Conservation (phyloP, 2,797 vertebrate species). For the Melanotaenia maccullochi region DNA sequence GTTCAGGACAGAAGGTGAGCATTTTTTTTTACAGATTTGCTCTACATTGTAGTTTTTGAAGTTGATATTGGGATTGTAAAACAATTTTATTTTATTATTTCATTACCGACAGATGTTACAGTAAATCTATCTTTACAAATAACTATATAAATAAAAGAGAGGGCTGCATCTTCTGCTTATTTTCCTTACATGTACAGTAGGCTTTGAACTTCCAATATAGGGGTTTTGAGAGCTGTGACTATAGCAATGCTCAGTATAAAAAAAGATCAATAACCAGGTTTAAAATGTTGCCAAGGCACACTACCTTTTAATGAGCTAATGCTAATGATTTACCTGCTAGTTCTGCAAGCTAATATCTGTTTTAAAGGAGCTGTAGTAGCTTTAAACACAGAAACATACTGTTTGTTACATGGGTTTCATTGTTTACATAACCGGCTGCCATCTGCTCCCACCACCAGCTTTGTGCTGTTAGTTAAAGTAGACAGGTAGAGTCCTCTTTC, state of each 20-base stretch:
- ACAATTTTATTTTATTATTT: neutral
- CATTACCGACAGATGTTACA: neutral
- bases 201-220: too few species aligned
- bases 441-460: too few species aligned
- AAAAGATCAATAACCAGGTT: neutral
- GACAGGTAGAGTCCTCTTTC: too few species aligned
- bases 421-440: too few species aligned
- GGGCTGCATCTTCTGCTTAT: neutral
- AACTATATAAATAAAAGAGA: neutral
- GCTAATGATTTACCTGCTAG: too few species aligned
- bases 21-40: neutral
- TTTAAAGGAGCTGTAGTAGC: neutral
- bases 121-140: neutral
- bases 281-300: too few species aligned
- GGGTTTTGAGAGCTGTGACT: neutral
- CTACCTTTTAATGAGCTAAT: too few species aligned
- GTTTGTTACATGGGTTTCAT: too few species aligned
- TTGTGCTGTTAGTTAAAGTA: too few species aligned
- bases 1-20: slow-evolving; percentile 79
- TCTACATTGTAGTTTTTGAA: neutral
- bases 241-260: neutral
- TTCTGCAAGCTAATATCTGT: too few species aligned
- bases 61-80: neutral
- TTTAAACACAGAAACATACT: too few species aligned
- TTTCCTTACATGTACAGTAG: neutral